Conservation (phyloP, 2,797 vertebrate species). For the Rhinichthys osculus region DNA sequence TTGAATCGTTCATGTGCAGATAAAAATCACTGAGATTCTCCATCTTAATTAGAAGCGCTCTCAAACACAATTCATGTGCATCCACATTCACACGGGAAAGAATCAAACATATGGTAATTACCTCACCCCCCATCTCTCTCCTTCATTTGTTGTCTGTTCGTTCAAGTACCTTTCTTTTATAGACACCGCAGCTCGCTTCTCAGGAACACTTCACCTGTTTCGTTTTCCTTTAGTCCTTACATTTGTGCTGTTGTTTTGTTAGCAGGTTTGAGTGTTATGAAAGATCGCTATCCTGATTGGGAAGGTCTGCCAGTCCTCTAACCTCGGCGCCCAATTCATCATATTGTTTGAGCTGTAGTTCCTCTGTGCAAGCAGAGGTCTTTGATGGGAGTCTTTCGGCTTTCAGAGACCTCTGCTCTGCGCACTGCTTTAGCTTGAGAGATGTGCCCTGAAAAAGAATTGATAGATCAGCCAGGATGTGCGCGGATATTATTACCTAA, state of each 20-base stretch:
- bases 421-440: constrained; percentile 49
- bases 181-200: constrained; percentile 37
- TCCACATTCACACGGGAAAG: constrained; percentile 63
- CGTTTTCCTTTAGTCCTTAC: constrained; percentile 63
- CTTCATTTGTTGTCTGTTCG: constrained; percentile 59
- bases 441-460: constrained; percentile 66
- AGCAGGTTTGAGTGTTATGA: constrained; percentile 44
- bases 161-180: constrained; percentile 56
- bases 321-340: constrained; percentile 63
- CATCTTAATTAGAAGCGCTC: constrained; percentile 77
- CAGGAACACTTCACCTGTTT: constrained; percentile 50
- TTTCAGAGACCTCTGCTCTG: constrained; percentile 51
- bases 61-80: constrained; percentile 69
- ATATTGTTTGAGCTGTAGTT: constrained; percentile 54
- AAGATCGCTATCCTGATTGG: constrained; percentile 63
- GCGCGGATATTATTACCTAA: constrained; percentile 72
- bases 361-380: constrained; percentile 27
- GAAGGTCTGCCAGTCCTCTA: constrained; percentile 65
- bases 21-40: constrained; percentile 72
- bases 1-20: constrained; percentile 75
- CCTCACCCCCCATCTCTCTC: constrained; percentile 64
- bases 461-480: constrained; percentile 74
- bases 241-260: constrained; percentile 46
- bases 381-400: constrained; percentile 53
- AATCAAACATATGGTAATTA: constrained; percentile 74